phyloP scores from a whole-genome alignment of 2,888 invertebrate species.

The Eupithecia vulgata region DNA sequence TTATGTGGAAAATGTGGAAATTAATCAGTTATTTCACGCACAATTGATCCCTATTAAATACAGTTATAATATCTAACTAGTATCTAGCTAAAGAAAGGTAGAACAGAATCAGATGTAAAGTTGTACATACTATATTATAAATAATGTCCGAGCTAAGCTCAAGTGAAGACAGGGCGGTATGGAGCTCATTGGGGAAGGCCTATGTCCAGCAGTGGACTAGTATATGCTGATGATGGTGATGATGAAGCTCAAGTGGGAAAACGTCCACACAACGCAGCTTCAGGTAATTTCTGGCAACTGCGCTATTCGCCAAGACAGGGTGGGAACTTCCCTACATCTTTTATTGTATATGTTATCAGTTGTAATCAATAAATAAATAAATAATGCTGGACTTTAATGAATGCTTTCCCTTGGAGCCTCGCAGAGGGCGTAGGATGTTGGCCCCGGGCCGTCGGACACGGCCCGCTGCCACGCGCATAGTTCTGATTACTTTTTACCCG shows the following conservation, averaged over 20 bases:
- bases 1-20: not conserved
- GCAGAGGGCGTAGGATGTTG: slow-evolving; percentile 16
- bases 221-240: too few species aligned
- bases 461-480: slow-evolving; percentile 27
- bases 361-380: too few species aligned
- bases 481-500: slow-evolving; percentile 55
- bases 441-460: slow-evolving; percentile 9
- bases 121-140: too few species aligned
- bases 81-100: too few species aligned
- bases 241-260: too few species aligned
- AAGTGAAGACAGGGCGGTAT: too few species aligned
- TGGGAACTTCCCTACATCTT: not conserved
- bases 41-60: not conserved
- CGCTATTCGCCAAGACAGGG: not conserved
- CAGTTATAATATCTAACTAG: not conserved
- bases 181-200: too few species aligned
- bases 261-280: not conserved
- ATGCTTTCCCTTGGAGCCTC: not conserved
- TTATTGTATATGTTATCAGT: too few species aligned
- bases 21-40: not conserved
- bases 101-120: too few species aligned
- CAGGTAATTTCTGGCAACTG: not conserved
- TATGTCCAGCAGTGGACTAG: too few species aligned
- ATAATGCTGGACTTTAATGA: too few species aligned
- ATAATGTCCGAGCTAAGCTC: not conserved